Evolutionary conservation across 2,888 invertebrate genomes (phyloP).

Genomic region (Hartigia nigra): DNA sequence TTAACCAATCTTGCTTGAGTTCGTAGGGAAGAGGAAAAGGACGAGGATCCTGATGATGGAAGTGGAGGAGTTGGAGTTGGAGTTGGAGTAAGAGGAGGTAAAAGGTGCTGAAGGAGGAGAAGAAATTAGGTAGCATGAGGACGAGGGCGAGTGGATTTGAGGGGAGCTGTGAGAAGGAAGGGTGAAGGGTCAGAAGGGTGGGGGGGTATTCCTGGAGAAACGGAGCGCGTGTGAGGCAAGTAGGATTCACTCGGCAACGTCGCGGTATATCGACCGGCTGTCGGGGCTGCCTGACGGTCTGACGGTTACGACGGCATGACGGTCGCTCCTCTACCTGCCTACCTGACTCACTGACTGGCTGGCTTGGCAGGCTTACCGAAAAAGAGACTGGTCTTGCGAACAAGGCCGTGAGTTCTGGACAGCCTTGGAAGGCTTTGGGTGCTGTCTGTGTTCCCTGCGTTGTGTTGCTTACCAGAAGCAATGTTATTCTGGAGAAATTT

Average conservation of each 20-base stretch:
- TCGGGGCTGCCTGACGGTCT: slow-evolving; percentile 21
- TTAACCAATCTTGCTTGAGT: no score
- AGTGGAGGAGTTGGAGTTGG: slow-evolving; percentile 16
- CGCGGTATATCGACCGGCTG: slow-evolving; percentile 52
- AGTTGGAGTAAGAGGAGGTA: slow-evolving; percentile 15
- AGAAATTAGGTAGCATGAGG: slow-evolving; percentile 11
- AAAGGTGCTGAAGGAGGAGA: slow-evolving; percentile 5
- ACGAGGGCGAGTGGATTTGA: slow-evolving; percentile 30
- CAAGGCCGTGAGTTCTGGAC: neutral
- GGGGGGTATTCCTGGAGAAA: neutral
- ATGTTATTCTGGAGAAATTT: neutral
- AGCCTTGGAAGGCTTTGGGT: neutral
- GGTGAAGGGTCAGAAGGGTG: no score
- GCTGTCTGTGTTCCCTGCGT: neutral
- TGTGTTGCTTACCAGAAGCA: neutral
- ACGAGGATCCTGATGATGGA: slow-evolving; percentile 3
- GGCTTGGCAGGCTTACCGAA: neutral
- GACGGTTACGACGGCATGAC: neutral
- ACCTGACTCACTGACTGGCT: neutral
- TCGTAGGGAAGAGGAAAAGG: no score
- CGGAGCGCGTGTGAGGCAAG: slow-evolving; percentile 35
- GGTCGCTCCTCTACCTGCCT: slow-evolving; percentile 1
- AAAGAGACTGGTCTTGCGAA: slow-evolving; percentile 8
- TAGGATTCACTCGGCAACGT: slow-evolving; percentile 48
- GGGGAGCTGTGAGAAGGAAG: neutral